phyloP scores from a whole-genome alignment of 1,140 invertebrate genomes.

The Papilio machaon region DNA sequence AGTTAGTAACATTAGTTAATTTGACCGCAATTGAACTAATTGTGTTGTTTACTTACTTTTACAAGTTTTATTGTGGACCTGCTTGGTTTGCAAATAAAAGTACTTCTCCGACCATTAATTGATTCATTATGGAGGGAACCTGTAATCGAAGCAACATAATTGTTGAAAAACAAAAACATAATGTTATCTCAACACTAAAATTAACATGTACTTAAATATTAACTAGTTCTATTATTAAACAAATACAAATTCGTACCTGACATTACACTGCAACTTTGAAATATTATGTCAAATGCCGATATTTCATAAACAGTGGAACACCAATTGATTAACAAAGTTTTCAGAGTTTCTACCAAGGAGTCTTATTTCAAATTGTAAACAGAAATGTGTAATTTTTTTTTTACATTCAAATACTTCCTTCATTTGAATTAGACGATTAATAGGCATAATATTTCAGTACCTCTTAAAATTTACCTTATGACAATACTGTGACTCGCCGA shows the following conservation, averaged over 20 bases:
- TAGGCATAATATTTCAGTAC: too few species aligned
- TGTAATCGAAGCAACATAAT: constrained; percentile 48
- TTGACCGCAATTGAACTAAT: background rate
- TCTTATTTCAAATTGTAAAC: background rate
- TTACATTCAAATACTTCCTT: too few species aligned
- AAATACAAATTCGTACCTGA: constrained; percentile 66
- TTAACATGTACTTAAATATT: constrained; percentile 39
- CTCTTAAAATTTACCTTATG: too few species aligned
- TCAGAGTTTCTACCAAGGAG: background rate
- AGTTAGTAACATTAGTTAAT: background rate
- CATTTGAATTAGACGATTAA: too few species aligned
- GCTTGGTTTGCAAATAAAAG: constrained; percentile 68
- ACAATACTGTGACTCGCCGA: too few species aligned
- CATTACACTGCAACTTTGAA: constrained; percentile 79
- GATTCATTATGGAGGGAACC: constrained; percentile 76
- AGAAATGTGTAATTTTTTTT: too few species aligned
- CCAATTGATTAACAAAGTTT: background rate
- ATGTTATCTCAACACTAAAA: constrained; percentile 28
- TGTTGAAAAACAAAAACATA: constrained; percentile 40
- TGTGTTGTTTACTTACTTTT: constrained; percentile 54
- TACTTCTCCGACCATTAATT: constrained; percentile 70
- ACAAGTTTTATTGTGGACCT: constrained; percentile 68
- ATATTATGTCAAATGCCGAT: constrained; percentile 64
- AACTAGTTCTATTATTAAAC: constrained; percentile 41
- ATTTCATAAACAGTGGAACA: constrained; percentile 39